Evolutionary conservation across 2,113 vertebrate genomes (phyloP).

Genomic region (Rhinoptilus africanus): DNA sequence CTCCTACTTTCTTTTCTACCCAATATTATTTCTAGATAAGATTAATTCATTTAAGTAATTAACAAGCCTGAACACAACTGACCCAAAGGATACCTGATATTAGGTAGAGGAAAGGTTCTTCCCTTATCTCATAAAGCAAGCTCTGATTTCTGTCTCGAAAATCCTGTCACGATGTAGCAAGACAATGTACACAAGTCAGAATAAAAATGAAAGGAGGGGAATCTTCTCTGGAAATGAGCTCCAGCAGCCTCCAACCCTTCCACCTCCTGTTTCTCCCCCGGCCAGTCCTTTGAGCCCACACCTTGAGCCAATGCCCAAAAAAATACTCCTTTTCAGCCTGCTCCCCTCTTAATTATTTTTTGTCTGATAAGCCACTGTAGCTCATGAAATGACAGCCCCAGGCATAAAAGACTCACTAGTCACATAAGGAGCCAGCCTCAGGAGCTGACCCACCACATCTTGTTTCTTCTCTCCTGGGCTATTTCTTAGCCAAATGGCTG

Average conservation of each 20-base stretch:
- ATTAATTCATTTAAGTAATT: background rate
- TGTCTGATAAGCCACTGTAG: background rate
- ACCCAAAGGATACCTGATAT: background rate
- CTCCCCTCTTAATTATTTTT: background rate
- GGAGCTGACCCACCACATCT: background rate
- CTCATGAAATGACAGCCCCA: background rate
- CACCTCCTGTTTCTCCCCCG: background rate
- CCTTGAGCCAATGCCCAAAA: background rate
- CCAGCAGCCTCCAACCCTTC: background rate
- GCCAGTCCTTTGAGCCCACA: background rate
- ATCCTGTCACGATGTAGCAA: background rate
- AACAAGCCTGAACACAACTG: background rate
- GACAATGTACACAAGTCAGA: background rate
- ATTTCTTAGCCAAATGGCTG: background rate
- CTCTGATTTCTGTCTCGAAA: background rate
- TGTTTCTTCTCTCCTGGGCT: rapidly evolving
- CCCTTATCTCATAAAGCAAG: background rate
- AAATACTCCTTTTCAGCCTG: background rate
- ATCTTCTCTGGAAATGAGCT: background rate
- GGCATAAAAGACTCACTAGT: background rate
- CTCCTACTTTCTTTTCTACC: background rate
- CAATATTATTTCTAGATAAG: background rate
- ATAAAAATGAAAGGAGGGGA: background rate
- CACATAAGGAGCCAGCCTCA: background rate
- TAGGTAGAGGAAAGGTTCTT: background rate